Conservation (phyloP, 1,140 invertebrate genomes). For the Caenorhabditis elegans region WBcel235 BX284603.4:8914001-8914500, state of each 20-base stretch:
- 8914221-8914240: constrained; percentile 77
- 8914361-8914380: no score
- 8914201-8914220: constrained; percentile 71
- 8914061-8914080: background rate
- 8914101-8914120: constrained; percentile 30
- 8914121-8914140: background rate
- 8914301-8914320: background rate
- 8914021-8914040: constrained; percentile 82
- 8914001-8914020: constrained; percentile 95
- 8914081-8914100: background rate
- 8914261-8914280: background rate
- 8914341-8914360: constrained; percentile 76
- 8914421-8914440: no score
- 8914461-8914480: no score
- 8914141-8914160: background rate
- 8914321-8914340: background rate
- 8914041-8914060: background rate
- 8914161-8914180: background rate
- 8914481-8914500: no score
- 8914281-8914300: constrained; percentile 35
- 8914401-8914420: no score
- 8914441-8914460: no score
- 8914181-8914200: constrained; percentile 69
- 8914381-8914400: background rate
- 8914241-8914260: background rate